Base-by-base conservation (phyloP, 2,888 invertebrate genomes). In the Teinopalpus imperialis region DNA sequence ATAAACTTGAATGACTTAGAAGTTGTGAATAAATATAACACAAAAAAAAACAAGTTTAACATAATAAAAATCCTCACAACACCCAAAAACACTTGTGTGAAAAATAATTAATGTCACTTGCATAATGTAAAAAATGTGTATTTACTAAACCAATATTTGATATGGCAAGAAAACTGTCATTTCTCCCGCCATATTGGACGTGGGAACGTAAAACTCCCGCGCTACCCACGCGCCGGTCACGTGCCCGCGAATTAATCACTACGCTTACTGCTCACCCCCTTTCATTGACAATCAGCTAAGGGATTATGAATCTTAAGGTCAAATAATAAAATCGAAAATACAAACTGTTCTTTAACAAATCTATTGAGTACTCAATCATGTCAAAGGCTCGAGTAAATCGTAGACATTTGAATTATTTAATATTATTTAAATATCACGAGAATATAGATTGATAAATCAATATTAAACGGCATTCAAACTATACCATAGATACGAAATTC, bases 171-270 rank as follows among this genome's bases (percentile, higher is more conserved):
- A 52, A 61, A 55, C 54, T 56, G 47, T 20, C 48, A 52, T 56
- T 58, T 59, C 61, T 52, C 55, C 49, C 39, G 32, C 31, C 13
- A 16, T 23, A 13, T 21, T 23, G 12, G 20, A 61, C 74, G 78
- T 79, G 79, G 71, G 79, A 80, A 79, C 51, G 49, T 24, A 51
- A 58, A 61, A 62, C 63, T 63, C 57, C 63, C 56, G 27, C 65
- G 63, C 43, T 80, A 45, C 79, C 48, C 79, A 80, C 79, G 53
- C 52, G 53, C 42, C 43, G 31, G 49, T 51, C 74, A 69, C 75
- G 75, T 72, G 75, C 64, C 60, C 1, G 8, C 35, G 59, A 54
- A 55, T 52, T 55, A 54, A 57, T 59, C 39, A 43, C 46, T 29
- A 42, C 39, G 41, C 44, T 43, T 30, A 47, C 44, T 45, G 36